phyloP scores from a whole-genome alignment of 2,113 vertebrate genomes.

The Catagonus wagneri region DNA sequence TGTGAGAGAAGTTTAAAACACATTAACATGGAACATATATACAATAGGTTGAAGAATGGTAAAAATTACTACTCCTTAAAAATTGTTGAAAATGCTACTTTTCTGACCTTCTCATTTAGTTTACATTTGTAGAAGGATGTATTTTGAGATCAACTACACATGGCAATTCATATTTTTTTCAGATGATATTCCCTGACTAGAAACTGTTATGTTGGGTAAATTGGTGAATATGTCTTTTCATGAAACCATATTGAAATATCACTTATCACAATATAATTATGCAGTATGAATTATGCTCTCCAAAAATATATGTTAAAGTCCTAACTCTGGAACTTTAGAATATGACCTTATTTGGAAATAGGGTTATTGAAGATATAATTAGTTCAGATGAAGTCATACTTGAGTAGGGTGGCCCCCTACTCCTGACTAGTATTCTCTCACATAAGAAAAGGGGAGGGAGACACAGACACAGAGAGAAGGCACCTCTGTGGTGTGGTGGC shows the following conservation, averaged over 20 bases:
- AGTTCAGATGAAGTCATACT: neutral
- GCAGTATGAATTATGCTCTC: neutral
- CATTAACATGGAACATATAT: neutral
- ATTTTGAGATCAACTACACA: neutral
- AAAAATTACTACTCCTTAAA: neutral
- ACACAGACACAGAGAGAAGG: neutral
- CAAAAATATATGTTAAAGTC: neutral
- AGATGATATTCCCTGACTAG: neutral
- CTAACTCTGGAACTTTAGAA: neutral
- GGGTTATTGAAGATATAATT: neutral
- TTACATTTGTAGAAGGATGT: neutral
- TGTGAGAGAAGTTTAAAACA: neutral
- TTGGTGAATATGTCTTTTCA: neutral
- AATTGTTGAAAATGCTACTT: conserved; percentile 28
- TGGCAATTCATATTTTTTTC: neutral
- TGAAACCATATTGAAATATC: neutral
- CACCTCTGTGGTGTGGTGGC: neutral
- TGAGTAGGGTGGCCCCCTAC: neutral
- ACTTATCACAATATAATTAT: neutral
- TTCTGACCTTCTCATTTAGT: neutral
- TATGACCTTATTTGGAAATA: neutral
- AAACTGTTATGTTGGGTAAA: neutral
- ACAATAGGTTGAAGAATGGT: neutral
- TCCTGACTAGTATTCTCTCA: neutral
- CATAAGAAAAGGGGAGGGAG: neutral